Conservation (phyloP, 2,888 invertebrate genomes). For the Catonia carolina region DNA sequence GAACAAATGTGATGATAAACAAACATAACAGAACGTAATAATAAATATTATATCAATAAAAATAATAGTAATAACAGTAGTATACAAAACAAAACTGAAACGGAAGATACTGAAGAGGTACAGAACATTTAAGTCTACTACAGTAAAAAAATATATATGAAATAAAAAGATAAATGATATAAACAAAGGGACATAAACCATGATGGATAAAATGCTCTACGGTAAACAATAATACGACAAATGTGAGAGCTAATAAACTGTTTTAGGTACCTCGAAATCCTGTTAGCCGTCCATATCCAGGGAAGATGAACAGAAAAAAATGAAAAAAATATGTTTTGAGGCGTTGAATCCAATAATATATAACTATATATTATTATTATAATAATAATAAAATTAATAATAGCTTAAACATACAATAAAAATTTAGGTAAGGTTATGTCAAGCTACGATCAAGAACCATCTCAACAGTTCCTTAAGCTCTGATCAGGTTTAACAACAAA, state of each 20-base stretch:
- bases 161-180: conserved; percentile 17
- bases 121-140: conserved; percentile 26
- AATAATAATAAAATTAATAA: not conserved
- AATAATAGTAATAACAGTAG: conserved; percentile 23
- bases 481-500: conserved; percentile 22
- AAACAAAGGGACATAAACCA: conserved; percentile 21
- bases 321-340: conserved; percentile 29
- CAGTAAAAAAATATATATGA: conserved; percentile 23
- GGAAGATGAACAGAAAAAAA: conserved; percentile 47
- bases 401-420: conserved; percentile 10
- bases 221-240: conserved; percentile 32
- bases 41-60: conserved; percentile 27
- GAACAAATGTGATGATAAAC: conserved; percentile 26
- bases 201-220: conserved; percentile 30
- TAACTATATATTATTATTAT: conserved; percentile 4
- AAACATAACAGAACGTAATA: conserved; percentile 17
- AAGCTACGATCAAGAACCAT: conserved; percentile 46
- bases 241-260: conserved; percentile 28
- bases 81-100: no score
- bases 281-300: conserved; percentile 51
- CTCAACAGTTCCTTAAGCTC: conserved; percentile 47
- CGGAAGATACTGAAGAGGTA: conserved; percentile 1
- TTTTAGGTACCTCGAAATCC: conserved; percentile 77
- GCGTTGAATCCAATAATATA: conserved; percentile 15
- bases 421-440: not conserved